Percentiles rank a stretch among this genome's conserved stretches.
Evolutionary conservation across 2,113 vertebrate genomes (phyloP).

Genomic region (Alouatta palliata): DNA sequence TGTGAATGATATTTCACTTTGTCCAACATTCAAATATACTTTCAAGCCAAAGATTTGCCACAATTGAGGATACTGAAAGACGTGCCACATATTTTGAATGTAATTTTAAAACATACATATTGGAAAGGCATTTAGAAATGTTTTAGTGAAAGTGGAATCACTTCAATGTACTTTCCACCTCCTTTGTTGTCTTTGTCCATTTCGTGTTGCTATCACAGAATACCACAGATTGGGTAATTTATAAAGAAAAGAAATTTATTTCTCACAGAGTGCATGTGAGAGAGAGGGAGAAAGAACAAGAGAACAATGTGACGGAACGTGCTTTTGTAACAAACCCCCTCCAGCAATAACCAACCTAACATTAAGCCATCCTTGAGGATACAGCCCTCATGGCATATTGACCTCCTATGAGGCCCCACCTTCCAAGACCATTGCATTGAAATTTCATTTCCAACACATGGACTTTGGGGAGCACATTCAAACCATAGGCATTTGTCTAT

Average conservation of each 20-base stretch:
- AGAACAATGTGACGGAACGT: background rate
- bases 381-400: background rate
- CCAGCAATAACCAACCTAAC: background rate
- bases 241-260: background rate
- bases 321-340: background rate
- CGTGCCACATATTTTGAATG: background rate
- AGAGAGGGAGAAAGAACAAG: background rate
- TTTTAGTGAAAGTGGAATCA: background rate
- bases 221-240: background rate
- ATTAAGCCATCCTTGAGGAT: background rate
- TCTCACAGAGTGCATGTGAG: background rate
- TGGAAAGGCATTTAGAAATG: background rate
- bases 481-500: background rate
- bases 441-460: background rate
- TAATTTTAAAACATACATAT: background rate
- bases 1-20: background rate
- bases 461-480: background rate
- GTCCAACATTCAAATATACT: background rate
- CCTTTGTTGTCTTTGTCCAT: background rate
- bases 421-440: background rate
- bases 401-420: background rate
- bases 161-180: background rate
- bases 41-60: conserved; percentile 34
- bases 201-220: background rate
- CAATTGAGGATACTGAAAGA: background rate